A percentile compares a stretch with the other conserved stretches of the same genome.
Conservation (phyloP, 1,140 invertebrate genomes). For the Drosophila truncata region DNA sequence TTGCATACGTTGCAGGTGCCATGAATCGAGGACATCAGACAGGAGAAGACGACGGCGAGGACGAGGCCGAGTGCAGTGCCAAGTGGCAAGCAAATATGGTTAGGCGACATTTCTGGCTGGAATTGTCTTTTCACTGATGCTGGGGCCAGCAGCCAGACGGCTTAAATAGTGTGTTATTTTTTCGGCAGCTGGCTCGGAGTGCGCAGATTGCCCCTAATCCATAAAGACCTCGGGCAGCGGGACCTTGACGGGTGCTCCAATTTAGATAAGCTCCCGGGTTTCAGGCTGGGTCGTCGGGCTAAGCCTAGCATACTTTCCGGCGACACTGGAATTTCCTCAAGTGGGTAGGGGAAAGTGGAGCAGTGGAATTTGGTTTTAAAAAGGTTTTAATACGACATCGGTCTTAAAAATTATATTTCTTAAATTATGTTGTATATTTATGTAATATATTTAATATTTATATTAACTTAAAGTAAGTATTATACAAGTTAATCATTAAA, state of each 20-base stretch:
- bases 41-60: slow-evolving; percentile 4
- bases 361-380: neutral
- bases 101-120: slow-evolving; percentile 27
- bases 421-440: neutral
- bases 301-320: slow-evolving; percentile 58
- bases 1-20: slow-evolving; percentile 70
- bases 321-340: neutral
- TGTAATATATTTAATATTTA: neutral
- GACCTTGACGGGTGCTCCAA: slow-evolving; percentile 45
- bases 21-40: slow-evolving; percentile 22
- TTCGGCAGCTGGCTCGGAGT: slow-evolving; percentile 14
- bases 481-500: neutral
- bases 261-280: slow-evolving; percentile 61
- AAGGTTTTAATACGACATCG: too few relatives aligned
- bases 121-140: slow-evolving; percentile 34
- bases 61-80: slow-evolving; percentile 1
- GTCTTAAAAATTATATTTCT: too few relatives aligned
- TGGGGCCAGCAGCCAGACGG: slow-evolving; percentile 4
- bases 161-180: slow-evolving; percentile 59
- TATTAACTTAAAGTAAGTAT: too few relatives aligned
- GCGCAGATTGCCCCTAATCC: slow-evolving; percentile 43
- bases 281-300: neutral
- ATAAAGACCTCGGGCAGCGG: slow-evolving; percentile 17
- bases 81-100: slow-evolving; percentile 19
- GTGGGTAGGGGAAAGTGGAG: neutral